These are phyloP conservation scores for Polydrusus tereticollis DNA, from an alignment of 2,888 invertebrate species.

Conservation along the genomic window DNA sequence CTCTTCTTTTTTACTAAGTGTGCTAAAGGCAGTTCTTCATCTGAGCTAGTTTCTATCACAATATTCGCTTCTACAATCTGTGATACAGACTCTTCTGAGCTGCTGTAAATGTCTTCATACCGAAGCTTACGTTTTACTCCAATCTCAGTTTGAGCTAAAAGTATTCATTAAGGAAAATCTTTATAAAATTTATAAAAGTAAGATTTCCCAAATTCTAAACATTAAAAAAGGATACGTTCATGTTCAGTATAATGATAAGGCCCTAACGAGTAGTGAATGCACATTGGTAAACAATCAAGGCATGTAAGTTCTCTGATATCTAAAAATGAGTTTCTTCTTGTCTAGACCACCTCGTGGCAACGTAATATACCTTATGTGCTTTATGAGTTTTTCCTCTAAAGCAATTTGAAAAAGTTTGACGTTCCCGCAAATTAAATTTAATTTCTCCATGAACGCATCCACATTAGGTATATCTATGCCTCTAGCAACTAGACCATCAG, in stretches of 20 bases:
- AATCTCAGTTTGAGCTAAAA: not conserved
- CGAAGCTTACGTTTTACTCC: not conserved
- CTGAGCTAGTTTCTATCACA: not conserved
- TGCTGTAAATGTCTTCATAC: not conserved
- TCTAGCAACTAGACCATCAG: conserved; percentile 27
- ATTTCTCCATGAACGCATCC: conserved; percentile 23
- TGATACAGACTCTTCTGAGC: no score
- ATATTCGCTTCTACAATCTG: no score
- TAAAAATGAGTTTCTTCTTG: not conserved
- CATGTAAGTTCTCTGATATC: conserved; percentile 5
- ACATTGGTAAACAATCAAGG: not conserved
- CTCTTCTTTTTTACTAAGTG: not conserved
- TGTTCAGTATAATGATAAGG: not conserved
- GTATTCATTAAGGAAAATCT: not conserved
- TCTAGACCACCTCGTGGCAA: not conserved
- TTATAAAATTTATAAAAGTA: not conserved
- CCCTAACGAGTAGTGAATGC: not conserved
- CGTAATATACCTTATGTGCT: not conserved
- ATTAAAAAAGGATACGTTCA: not conserved
- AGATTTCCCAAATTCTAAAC: not conserved
- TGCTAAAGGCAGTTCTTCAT: not conserved
- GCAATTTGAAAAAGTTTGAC: conserved; percentile 15
- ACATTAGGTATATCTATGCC: conserved; percentile 23
- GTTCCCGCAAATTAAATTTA: conserved; percentile 24
- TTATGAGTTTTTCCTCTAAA: not conserved